Conservation (phyloP, 2,888 invertebrate genomes). For the Helobdella robusta region DNA sequence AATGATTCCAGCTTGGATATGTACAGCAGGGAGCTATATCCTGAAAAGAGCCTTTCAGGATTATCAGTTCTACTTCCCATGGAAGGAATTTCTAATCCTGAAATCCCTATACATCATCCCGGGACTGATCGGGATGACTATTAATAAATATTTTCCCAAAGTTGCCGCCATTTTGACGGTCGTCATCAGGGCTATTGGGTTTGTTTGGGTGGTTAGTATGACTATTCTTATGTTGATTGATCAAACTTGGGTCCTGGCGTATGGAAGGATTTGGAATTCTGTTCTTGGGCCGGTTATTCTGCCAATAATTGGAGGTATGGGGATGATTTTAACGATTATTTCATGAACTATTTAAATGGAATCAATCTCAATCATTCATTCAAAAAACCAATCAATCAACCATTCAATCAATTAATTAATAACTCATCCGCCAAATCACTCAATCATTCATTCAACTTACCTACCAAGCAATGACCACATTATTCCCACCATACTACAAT, state of each 20-base stretch:
- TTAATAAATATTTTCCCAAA: not conserved
- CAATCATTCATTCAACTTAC: too few species aligned
- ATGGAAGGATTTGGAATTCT: slow-evolving; percentile 3
- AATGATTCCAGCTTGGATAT: slow-evolving; percentile 9
- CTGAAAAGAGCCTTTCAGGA: not conserved
- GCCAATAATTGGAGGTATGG: slow-evolving; percentile 2
- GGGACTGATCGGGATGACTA: not conserved
- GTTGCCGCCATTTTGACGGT: slow-evolving; percentile 5
- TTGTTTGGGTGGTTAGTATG: slow-evolving; percentile 6
- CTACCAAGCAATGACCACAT: too few species aligned
- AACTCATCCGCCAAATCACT: too few species aligned
- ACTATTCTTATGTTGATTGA: not conserved
- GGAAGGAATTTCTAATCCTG: slow-evolving; percentile 7
- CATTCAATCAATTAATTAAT: too few species aligned
- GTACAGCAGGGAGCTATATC: not conserved
- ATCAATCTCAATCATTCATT: too few species aligned
- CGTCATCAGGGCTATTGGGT: slow-evolving; percentile 6
- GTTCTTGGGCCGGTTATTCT: slow-evolving; percentile 13
- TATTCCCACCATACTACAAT: too few species aligned
- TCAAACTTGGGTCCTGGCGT: not conserved
- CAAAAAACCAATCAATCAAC: too few species aligned
- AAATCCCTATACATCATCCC: slow-evolving; percentile 17
- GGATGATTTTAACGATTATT: not conserved
- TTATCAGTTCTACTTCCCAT: slow-evolving; percentile 8
- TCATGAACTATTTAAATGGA: too few species aligned